Evolutionary conservation across 2,888 invertebrate genomes (phyloP).

Genomic region (Eristalinus sepulchralis): DNA sequence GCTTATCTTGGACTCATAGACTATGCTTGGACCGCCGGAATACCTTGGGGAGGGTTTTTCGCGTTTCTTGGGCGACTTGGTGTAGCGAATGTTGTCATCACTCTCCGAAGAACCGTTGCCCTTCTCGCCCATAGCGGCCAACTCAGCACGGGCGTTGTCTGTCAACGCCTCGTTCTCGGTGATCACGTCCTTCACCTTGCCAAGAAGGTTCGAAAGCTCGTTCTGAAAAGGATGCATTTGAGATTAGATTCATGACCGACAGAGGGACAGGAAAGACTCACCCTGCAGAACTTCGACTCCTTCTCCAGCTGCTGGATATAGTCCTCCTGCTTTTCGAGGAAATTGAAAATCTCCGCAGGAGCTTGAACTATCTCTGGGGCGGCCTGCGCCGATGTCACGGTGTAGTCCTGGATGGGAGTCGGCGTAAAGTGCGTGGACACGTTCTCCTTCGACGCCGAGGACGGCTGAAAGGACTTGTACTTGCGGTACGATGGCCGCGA

Average conservation of each 20-base stretch:
- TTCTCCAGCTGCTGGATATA: slow-evolving; percentile 93
- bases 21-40: slow-evolving; percentile 89
- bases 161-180: slow-evolving; percentile 91
- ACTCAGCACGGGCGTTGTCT: slow-evolving; percentile 87
- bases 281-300: slow-evolving; percentile 91
- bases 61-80: slow-evolving; percentile 72
- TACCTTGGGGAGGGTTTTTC: slow-evolving; percentile 78
- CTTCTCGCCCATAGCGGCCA: slow-evolving; percentile 82
- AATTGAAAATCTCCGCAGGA: slow-evolving; percentile 87
- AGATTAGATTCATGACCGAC: not conserved
- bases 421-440: slow-evolving; percentile 74
- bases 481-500: slow-evolving; percentile 63
- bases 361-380: slow-evolving; percentile 80
- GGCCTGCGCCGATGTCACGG: slow-evolving; percentile 76
- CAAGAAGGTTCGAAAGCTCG: slow-evolving; percentile 88
- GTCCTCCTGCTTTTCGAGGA: slow-evolving; percentile 92
- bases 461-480: slow-evolving; percentile 69
- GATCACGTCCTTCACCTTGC: slow-evolving; percentile 92
- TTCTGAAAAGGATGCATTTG: slow-evolving; percentile 81
- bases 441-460: slow-evolving; percentile 77
- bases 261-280: slow-evolving; percentile 76
- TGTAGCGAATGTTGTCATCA: slow-evolving; percentile 77
- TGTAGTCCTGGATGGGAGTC: slow-evolving; percentile 74
- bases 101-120: slow-evolving; percentile 83
- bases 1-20: slow-evolving; percentile 91